phyloP scores from a whole-genome alignment of 2,888 invertebrate species.

The Anthrax anthrax region DNA sequence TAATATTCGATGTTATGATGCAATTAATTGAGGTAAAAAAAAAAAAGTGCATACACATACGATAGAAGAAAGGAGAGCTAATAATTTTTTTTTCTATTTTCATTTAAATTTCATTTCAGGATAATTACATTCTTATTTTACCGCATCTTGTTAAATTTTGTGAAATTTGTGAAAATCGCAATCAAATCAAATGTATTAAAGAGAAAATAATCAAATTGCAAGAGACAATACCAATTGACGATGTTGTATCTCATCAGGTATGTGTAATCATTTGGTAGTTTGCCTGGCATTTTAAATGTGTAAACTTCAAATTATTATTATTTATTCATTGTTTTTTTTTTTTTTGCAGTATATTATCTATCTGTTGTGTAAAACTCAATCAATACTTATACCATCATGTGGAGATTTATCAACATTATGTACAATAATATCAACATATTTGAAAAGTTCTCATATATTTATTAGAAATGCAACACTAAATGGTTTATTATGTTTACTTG shows the following conservation, averaged over 20 bases:
- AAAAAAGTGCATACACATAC: too few relatives aligned
- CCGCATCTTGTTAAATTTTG: constrained; percentile 57
- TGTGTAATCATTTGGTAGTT: too few relatives aligned
- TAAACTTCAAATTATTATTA: too few relatives aligned
- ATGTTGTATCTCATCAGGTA: constrained; percentile 57
- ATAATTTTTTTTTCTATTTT: too few relatives aligned
- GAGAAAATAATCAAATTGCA: constrained; percentile 52
- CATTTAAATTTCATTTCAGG: constrained; percentile 16
- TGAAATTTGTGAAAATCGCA: constrained; percentile 59
- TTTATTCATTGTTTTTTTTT: too few relatives aligned
- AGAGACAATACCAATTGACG: constrained; percentile 53
- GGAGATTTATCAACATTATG: constrained; percentile 30
- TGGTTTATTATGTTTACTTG: constrained; percentile 32
- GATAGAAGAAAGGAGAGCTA: too few relatives aligned
- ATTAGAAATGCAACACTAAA: constrained; percentile 32
- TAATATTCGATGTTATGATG: constrained; percentile 78
- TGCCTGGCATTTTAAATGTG: too few relatives aligned
- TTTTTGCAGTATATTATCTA: constrained; percentile 30
- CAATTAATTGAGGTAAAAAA: constrained; percentile 43
- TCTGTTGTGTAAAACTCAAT: constrained; percentile 33
- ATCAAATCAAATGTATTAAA: constrained; percentile 69
- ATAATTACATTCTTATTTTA: constrained; percentile 41
- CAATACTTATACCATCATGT: constrained; percentile 31
- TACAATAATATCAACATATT: constrained; percentile 29
- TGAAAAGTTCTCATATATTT: constrained; percentile 34